A percentile compares a stretch with the other conserved stretches of the same genome.
These are phyloP conservation scores for Chaetophractus vellerosus DNA, from an alignment of 2,797 vertebrate genomes.

Conservation along the genomic window DNA sequence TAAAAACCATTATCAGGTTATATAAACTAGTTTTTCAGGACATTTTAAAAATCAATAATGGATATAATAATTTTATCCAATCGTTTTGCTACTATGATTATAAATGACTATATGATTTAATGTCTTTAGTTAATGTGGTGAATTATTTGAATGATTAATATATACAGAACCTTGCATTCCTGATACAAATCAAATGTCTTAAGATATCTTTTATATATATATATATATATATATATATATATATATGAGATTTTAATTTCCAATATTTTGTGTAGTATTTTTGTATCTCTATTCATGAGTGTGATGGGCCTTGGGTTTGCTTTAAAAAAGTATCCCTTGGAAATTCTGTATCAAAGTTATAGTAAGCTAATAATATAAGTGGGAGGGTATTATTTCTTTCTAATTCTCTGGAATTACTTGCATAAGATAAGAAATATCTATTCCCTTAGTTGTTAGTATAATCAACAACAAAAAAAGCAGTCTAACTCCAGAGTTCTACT, in stretches of 20 bases:
- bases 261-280: neutral
- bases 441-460: neutral
- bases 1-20: neutral
- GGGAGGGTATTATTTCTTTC: neutral
- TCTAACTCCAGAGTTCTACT: neutral
- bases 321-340: neutral
- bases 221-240: neutral
- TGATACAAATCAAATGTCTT: neutral
- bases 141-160: neutral
- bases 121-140: neutral
- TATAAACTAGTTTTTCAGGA: neutral
- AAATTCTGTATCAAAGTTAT: neutral
- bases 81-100: neutral
- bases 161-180: neutral
- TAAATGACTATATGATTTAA: constrained; percentile 9
- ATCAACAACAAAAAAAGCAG: neutral
- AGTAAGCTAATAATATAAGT: neutral
- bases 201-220: neutral
- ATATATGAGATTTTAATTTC: neutral
- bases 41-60: neutral
- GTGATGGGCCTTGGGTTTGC: neutral
- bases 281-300: neutral
- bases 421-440: neutral
- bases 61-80: neutral
- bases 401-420: neutral